Base-by-base conservation (phyloP, 2,113 vertebrate species). In the Trogon surrucura region DNA sequence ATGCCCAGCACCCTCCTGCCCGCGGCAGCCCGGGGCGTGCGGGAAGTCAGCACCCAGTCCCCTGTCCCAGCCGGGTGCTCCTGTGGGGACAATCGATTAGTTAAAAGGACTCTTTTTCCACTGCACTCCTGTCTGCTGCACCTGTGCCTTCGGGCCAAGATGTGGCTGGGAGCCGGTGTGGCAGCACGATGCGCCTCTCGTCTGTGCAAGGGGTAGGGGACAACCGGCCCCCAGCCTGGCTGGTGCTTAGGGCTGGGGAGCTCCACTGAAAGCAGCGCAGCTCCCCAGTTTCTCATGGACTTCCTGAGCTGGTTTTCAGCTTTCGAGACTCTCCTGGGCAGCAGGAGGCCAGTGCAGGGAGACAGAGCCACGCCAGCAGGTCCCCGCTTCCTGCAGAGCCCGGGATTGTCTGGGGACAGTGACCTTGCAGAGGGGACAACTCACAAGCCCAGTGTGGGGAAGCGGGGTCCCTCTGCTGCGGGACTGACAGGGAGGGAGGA, bases 11-110 rank as follows among this genome's bases (percentile, higher is more conserved):
- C 29, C 27, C 54, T 23, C 57, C 27, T 0, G 2, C 48, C 34
- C 10, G 16, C 3, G 23, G 38, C 47, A 60, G 17, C 23, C 32
- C 0, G 0, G 18, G 38, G n/a, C 36, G 29, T 2, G 62, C 1
- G 4, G 27, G 17, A 50, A 50, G 72, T 48, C 79, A 77, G 67
- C 57, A 6, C 34, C 54, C 69, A 3, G 16, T n/a, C 22, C 87
- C 1, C 1, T 12, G 30, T 16, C 69, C 47, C 4, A 0, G 18
- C 70, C 3, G 6, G 11, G 10, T 14, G 51, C 34, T 69, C 38
- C 47, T 10, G 0, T 0, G 3, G 54, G 65, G 48, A 45, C 47
- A 27, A 18, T 2, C 11, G 4, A 36, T 11, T 9, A 6, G 13
- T 41, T 20, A 11, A 41, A 66, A 70, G 23, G 27, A 61, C 9